phyloP scores from a whole-genome alignment of 2,113 vertebrate species.

The Heliornis fulica region DNA sequence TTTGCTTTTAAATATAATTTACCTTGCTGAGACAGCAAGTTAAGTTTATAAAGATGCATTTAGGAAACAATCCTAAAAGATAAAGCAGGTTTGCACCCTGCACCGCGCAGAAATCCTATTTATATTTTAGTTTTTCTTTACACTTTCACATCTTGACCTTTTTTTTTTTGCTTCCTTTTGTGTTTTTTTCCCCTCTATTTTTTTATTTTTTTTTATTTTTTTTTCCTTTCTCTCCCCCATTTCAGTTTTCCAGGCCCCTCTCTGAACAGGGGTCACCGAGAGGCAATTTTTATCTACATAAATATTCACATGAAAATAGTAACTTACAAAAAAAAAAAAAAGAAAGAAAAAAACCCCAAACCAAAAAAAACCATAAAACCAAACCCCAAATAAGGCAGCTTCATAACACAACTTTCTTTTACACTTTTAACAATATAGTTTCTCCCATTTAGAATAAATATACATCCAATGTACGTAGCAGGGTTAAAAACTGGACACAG shows the following conservation, averaged over 20 bases:
- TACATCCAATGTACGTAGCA: slow-evolving; percentile 78
- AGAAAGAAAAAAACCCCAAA: slow-evolving; percentile 75
- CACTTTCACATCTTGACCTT: slow-evolving; percentile 75
- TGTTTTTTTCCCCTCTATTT: no score
- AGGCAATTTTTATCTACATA: slow-evolving; percentile 83
- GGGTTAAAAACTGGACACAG: slow-evolving; percentile 65
- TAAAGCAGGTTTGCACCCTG: slow-evolving; percentile 79
- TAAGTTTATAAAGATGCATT: slow-evolving; percentile 82
- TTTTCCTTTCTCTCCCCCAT: slow-evolving; percentile 55
- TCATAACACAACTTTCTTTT: slow-evolving; percentile 85
- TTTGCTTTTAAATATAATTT: slow-evolving; percentile 81
- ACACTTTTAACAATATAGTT: slow-evolving; percentile 85
- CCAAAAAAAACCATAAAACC: slow-evolving; percentile 42
- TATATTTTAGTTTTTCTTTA: slow-evolving; percentile 69
- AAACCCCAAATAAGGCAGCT: slow-evolving; percentile 90
- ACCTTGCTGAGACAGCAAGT: slow-evolving; percentile 83
- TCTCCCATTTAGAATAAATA: slow-evolving; percentile 82
- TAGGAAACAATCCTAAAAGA: slow-evolving; percentile 86
- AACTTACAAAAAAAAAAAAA: slow-evolving; percentile 90
- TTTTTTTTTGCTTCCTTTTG: neutral
- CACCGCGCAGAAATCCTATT: slow-evolving; percentile 76
- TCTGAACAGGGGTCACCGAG: slow-evolving; percentile 65
- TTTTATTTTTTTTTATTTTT: neutral
- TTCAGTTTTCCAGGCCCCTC: slow-evolving; percentile 68
- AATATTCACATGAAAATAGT: slow-evolving; percentile 92